Base-by-base conservation (phyloP, 1,140 invertebrate species). In the Xylocopa sonorina region DNA sequence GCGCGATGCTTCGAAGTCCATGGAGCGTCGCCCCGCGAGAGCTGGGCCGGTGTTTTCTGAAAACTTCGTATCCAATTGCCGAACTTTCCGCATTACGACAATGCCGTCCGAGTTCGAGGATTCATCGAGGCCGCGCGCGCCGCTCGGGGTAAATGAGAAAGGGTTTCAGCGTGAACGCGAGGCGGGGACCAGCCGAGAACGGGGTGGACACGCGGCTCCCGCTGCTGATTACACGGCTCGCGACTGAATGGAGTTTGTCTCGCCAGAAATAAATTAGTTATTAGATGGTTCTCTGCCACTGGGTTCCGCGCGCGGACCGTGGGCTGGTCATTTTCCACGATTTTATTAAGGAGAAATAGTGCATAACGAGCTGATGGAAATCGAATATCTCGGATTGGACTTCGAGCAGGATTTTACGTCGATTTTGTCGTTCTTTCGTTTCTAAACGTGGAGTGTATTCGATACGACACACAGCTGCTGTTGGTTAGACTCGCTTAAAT, bases 61-160 rank as follows among this genome's bases (percentile, higher is more conserved):
- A 89, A 89, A 89, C 87, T 89, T 89, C 58, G 46, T 68, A 88
- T 85, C 80, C 85, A 88, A 89, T 90, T 85, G 78, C 62, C 75
- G 63, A 89, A 89, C 87, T 89, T 89, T 89, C 83, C 80, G 83
- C 80, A 88, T 88, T 90, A 88, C 82, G 82, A 88, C 88, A 88
- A 87, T 87, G 77, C 81, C n/a, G 71, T 50, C 53, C 62, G 81
- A 50, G 82, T 76, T 78, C n/a, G 83, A 78, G 88, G 81, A 81
- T 72, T 67, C 82, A 69, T 78, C 27, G 79, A 68, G 76, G 24
- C 0, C 34, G 50, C 63, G 41, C 46, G 41, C 64, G 51, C 34
- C 24, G 27, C 1, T 38, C 66, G 67, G 69, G 53, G 77, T 73
- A 73, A 85, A 85, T 84, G 81, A 77, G 80, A 81, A 77, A 79